Evolutionary conservation across 2,113 vertebrate genomes (phyloP).

Genomic region (Heloderma charlesbogerti): DNA sequence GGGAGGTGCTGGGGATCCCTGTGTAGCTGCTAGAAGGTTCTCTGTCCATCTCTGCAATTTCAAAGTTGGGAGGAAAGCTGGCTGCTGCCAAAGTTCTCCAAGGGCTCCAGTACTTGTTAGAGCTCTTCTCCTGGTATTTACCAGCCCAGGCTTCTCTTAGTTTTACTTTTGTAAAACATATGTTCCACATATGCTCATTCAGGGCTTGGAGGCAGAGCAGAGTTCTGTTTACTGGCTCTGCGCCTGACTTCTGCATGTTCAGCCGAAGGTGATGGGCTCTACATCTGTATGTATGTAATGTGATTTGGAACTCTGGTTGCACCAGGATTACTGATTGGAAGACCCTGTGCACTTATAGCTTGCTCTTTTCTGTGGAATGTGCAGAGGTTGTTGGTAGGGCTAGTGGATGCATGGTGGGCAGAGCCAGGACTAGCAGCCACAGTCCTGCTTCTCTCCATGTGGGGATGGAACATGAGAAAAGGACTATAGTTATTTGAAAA

Average conservation of each 20-base stretch:
- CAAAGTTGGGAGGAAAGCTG: background rate
- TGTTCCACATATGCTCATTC: too few relatives aligned
- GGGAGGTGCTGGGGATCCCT: background rate
- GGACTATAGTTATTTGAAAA: background rate
- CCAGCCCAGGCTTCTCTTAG: too few relatives aligned
- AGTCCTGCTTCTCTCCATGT: background rate
- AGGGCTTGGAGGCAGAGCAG: too few relatives aligned
- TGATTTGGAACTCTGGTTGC: background rate
- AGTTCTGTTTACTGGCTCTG: too few relatives aligned
- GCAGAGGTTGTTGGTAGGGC: background rate
- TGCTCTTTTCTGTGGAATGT: background rate
- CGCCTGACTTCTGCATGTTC: too few relatives aligned
- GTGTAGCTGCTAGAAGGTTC: background rate
- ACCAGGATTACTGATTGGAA: background rate
- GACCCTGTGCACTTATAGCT: too few relatives aligned
- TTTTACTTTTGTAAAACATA: too few relatives aligned
- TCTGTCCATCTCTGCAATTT: background rate
- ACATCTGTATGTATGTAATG: background rate
- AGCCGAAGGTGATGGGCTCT: background rate
- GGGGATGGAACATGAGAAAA: background rate
- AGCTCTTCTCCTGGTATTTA: too few relatives aligned
- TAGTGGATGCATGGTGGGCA: background rate
- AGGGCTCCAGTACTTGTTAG: too few relatives aligned
- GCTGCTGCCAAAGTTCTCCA: background rate
- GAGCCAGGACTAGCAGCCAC: too few relatives aligned